Percentiles rank a stretch among this genome's conserved stretches.
Evolutionary conservation across 2,888 invertebrate species (phyloP).

Genomic region (Lithosia quadra): DNA sequence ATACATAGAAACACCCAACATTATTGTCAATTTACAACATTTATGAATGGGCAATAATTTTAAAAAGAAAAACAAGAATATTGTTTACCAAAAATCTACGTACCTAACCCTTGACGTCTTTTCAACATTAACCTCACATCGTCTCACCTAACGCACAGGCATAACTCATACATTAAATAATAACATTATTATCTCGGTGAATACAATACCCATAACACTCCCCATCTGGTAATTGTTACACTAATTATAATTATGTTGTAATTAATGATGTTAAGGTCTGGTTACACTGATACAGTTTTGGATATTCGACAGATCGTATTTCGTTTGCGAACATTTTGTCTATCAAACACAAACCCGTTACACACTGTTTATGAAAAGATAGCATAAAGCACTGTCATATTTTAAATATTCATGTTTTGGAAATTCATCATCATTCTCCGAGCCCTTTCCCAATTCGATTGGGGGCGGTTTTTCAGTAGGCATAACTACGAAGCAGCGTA

Average conservation of each 20-base stretch:
- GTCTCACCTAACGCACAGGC: background rate
- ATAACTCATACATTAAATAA: background rate
- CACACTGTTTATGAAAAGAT: too few species aligned
- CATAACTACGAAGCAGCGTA: too few species aligned
- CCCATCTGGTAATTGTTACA: slow-evolving; percentile 8
- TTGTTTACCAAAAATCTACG: background rate
- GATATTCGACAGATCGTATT: background rate
- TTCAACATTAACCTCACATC: background rate
- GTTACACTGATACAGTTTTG: background rate
- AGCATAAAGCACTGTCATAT: background rate
- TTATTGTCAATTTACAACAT: background rate
- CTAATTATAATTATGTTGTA: slow-evolving; percentile 6
- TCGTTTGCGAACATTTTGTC: background rate
- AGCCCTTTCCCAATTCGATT: too few species aligned
- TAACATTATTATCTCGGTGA: slow-evolving; percentile 4
- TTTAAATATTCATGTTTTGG: too few species aligned
- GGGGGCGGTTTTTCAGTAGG: too few species aligned
- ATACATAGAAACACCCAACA: too few species aligned
- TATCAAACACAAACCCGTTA: too few species aligned
- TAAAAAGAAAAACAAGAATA: background rate
- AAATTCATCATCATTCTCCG: too few species aligned
- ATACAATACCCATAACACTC: background rate
- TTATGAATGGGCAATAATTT: background rate
- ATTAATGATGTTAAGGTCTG: background rate
- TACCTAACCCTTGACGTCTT: background rate